phyloP scores from a whole-genome alignment of 1,140 invertebrate species.

The Drosophila orosa region DNA sequence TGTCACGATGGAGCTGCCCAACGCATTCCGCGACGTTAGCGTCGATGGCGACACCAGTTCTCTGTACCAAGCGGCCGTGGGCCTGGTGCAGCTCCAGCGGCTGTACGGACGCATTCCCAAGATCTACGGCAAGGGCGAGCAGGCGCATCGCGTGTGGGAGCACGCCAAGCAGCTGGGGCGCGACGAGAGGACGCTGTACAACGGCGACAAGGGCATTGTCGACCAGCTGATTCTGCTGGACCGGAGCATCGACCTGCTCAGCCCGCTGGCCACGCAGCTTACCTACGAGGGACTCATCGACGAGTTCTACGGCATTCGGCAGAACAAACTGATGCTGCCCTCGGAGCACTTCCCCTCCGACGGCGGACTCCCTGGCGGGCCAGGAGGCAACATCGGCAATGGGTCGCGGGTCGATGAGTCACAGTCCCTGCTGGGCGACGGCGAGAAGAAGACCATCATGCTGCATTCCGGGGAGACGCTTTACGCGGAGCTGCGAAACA shows the following conservation, averaged over 20 bases:
- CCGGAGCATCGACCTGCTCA: slow-evolving; percentile 95
- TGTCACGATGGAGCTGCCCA: slow-evolving; percentile 95
- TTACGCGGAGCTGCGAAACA: slow-evolving; percentile 95
- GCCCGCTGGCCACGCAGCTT: slow-evolving; percentile 96
- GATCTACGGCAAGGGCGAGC: slow-evolving; percentile 95
- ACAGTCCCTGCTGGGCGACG: slow-evolving; percentile 84
- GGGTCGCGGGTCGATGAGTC: slow-evolving; percentile 14
- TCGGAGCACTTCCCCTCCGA: slow-evolving; percentile 91
- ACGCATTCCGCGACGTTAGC: slow-evolving; percentile 92
- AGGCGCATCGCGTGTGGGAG: slow-evolving; percentile 95
- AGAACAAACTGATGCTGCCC: slow-evolving; percentile 91
- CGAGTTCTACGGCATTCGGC: slow-evolving; percentile 86
- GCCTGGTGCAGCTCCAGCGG: slow-evolving; percentile 93
- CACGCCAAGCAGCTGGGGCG: slow-evolving; percentile 92
- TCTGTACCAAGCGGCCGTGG: slow-evolving; percentile 94
- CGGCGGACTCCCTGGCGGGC: slow-evolving; percentile 85
- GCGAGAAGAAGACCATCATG: slow-evolving; percentile 90
- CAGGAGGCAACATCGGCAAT: slow-evolving; percentile 24
- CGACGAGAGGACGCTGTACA: slow-evolving; percentile 87
- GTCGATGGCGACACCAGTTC: slow-evolving; percentile 95
- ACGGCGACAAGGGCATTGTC: slow-evolving; percentile 86
- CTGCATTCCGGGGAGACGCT: slow-evolving; percentile 96
- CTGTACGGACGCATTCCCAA: slow-evolving; percentile 95
- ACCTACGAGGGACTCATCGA: slow-evolving; percentile 99
- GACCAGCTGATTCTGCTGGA: slow-evolving; percentile 96